Percentiles rank a stretch among this genome's conserved stretches.
Conservation (phyloP, 2,113 vertebrate species). For the Pardalotus punctatus region DNA sequence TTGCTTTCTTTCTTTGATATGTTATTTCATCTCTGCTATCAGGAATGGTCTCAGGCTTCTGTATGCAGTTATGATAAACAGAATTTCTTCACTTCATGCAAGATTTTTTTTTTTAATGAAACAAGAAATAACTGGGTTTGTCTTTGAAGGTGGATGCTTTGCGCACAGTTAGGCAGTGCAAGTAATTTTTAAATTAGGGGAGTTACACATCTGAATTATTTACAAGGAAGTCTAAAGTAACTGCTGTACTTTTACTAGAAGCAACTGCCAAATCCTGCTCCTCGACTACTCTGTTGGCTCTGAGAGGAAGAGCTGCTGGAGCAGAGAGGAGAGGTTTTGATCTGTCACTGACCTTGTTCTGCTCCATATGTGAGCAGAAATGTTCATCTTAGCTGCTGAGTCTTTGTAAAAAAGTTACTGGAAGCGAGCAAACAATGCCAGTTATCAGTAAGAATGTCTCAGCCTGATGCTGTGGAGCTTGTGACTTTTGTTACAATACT, state of each 20-base stretch:
- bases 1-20: conserved; percentile 60
- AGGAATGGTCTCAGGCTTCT: conserved; percentile 12
- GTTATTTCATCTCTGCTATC: conserved; percentile 62
- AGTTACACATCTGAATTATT: not conserved
- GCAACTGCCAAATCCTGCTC: not conserved
- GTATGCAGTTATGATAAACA: conserved; percentile 45
- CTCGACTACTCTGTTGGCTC: fast-evolving
- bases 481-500: not conserved
- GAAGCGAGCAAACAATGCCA: not conserved
- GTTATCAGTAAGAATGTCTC: not conserved
- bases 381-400: not conserved
- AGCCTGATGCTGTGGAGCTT: not conserved
- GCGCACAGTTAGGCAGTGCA: conserved; percentile 1
- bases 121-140: conserved; percentile 28
- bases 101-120: conserved; percentile 50
- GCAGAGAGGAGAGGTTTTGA: not conserved
- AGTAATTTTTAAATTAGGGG: not conserved
- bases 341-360: not conserved
- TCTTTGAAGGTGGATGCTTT: conserved; percentile 32
- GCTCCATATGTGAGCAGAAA: not conserved
- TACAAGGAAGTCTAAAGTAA: not conserved
- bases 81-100: conserved; percentile 30
- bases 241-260: not conserved
- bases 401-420: not conserved
- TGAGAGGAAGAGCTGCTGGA: not conserved